Evolutionary conservation across 2,797 vertebrate genomes (phyloP).

Genomic region (Gymnoscopelus braueri): DNA sequence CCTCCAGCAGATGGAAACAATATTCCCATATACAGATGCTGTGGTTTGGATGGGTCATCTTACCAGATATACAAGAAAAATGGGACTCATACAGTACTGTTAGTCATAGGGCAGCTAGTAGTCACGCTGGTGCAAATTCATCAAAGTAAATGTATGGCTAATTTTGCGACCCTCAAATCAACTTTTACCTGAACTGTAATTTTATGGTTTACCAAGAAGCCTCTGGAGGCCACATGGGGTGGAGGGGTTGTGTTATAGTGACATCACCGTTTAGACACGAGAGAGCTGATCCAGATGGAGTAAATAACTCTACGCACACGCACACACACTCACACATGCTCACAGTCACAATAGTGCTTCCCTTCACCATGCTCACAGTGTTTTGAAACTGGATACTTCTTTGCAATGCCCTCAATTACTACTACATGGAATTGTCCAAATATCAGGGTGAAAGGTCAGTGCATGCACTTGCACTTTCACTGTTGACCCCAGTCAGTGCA

Average conservation of each 20-base stretch:
- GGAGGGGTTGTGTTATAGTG: slow-evolving; percentile 1
- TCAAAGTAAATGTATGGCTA: too few relatives aligned
- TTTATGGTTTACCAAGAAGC: slow-evolving; percentile 34
- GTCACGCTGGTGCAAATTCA: too few relatives aligned
- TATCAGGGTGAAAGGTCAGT: neutral
- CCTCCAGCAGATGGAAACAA: neutral
- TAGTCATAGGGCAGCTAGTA: neutral
- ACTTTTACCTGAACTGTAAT: slow-evolving; percentile 26
- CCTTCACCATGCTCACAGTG: neutral
- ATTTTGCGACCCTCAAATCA: too few relatives aligned
- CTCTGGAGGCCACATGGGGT: slow-evolving; percentile 30
- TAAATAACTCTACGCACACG: slow-evolving; percentile 54
- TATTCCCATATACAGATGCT: slow-evolving; percentile 11
- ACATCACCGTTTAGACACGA: slow-evolving; percentile 69
- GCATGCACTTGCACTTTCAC: neutral
- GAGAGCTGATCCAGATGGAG: slow-evolving; percentile 52
- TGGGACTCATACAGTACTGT: neutral
- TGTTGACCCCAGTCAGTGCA: neutral
- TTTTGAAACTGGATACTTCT: slow-evolving; percentile 6
- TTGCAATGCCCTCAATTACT: neutral
- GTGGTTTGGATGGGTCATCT: slow-evolving; percentile 1
- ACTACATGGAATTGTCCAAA: neutral
- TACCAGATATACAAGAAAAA: neutral
- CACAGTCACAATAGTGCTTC: neutral
- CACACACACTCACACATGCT: neutral